Base-by-base conservation (phyloP, 2,113 vertebrate species). In the Lepidothrix coronata region DNA sequence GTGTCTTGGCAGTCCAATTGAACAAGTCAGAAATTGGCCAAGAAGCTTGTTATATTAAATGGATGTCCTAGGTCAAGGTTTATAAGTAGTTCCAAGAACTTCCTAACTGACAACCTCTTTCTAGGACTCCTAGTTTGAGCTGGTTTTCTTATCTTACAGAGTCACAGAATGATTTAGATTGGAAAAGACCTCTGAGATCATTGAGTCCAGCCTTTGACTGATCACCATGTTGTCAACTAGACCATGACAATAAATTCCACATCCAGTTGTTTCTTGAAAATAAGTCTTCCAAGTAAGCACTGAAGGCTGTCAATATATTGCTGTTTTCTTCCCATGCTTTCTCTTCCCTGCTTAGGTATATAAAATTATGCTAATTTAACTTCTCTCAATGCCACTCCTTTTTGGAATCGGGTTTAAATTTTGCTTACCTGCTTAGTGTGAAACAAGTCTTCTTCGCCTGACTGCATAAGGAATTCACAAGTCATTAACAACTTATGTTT, bases 381-480 rank as follows among this genome's bases (percentile, higher is more conserved):
- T 88, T 94, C 87, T 95, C 65, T 91, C 21, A 92, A 30, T 63
- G 39, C 30, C 9, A 7, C 2, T 92, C 85, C 85, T 91, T 91
- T 96, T 96, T 89, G 49, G 78, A 96, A 80, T 78, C 94, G 98
- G 95, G 80, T 97, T 98, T 92, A 75, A 97, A 93, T 98, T 97
- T 97, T 96, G 91, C 93, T 96, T 97, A 97, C 94, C 94, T 97
- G 85, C 80, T 89, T 85, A 49, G 51, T 52, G 77, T 41, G 76
- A 78, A 93, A 93, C 81, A 86, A 96, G 85, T 76, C 84, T 82
- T 88, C 75, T 94, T 91, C 93, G 92, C 89, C 58, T 91, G 91
- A 95, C 74, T 97, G 86, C 82, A 89, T 94, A 88, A 96, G 96
- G 96, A 98, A 97, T 90, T 98, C 95, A 96, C 97, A 97, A 97